A percentile compares a stretch with the other conserved stretches of the same genome.
These are phyloP conservation scores for Hydrotaea diabolus DNA, from an alignment of 2,888 invertebrate genomes.

Conservation along the genomic window DNA sequence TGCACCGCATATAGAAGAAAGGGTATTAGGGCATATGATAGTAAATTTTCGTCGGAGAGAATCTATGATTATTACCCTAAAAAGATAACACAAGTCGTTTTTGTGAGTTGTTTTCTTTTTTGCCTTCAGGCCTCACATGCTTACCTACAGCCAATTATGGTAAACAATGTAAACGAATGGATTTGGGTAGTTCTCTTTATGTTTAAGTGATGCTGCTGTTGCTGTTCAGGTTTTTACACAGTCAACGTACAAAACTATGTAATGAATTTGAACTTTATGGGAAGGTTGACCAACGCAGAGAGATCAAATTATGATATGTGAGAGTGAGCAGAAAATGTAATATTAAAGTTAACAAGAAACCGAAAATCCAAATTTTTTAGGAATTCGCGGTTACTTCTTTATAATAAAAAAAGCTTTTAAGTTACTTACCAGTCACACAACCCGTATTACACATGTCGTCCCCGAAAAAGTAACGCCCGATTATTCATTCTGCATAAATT, in stretches of 20 bases:
- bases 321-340: background rate
- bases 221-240: constrained; percentile 48
- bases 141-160: constrained; percentile 53
- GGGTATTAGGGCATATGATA: constrained; percentile 36
- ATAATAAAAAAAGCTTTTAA: too few species aligned
- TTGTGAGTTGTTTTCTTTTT: constrained; percentile 29
- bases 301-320: background rate
- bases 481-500: too few species aligned
- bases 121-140: constrained; percentile 47
- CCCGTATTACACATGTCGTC: too few species aligned
- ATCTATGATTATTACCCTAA: constrained; percentile 59
- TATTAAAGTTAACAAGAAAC: too few species aligned
- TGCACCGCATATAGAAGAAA: background rate
- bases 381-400: too few species aligned
- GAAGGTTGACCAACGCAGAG: background rate
- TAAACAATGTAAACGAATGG: constrained; percentile 49
- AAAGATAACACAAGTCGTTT: constrained; percentile 58
- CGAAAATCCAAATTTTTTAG: too few species aligned
- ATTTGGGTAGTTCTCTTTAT: background rate
- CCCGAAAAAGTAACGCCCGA: too few species aligned
- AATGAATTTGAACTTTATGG: background rate
- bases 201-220: constrained; percentile 54
- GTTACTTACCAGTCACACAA: too few species aligned
- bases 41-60: constrained; percentile 48
- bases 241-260: background rate